Evolutionary conservation across 2,113 vertebrate genomes (phyloP), one percentile per base, ranked within the genome.

Genomic region (Peromyscus polionotus): DNA sequence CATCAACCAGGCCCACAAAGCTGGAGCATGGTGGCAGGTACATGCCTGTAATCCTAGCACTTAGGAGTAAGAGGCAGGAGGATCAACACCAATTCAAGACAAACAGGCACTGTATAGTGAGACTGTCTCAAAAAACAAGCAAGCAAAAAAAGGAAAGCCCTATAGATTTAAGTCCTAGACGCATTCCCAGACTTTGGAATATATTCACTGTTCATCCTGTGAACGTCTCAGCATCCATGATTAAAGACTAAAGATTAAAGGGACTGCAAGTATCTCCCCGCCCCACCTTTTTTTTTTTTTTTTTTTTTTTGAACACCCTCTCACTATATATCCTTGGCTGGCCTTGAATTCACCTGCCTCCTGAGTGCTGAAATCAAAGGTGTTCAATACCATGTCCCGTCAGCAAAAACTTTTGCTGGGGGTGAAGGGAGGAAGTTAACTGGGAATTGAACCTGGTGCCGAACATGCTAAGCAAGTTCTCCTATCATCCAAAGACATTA

Each of bases 221-320:
- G 31, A 94, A 86, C 89, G 33, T 57, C 79, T 81, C 91, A 26
- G 63, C 4, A 14, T 33, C 14, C 67, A 72, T 77, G 54, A 26
- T 90, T 86, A 89, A 59, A 95, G 84, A 80, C 54, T 80, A 36
- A 80, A 68, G 65, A 68, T 14, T 68, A 68, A n/a, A 61, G 80
- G 11, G 22, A 63, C 57, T 42, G 2, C 57, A 51, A 51, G 51
- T 51, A 51, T 51, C 51, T 51, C 51, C 51, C 51, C 8, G 8
- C 8, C 9, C 8, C 51, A 51, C 51, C 51, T 51, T 51, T 51
- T 51, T 20, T 51, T 77, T 48, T 51, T 51, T 20, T 51, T 77
- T 48, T 51, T 51, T 51, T 20, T 51, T 77, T 48, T 33, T 42
- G 14, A 8, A n/a, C 17, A 80, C 31, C 33, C 19, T 36, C 9